These are phyloP conservation scores for Emydocephalus ijimae DNA, from an alignment of 2,113 vertebrate species.

Conservation along the genomic window DNA sequence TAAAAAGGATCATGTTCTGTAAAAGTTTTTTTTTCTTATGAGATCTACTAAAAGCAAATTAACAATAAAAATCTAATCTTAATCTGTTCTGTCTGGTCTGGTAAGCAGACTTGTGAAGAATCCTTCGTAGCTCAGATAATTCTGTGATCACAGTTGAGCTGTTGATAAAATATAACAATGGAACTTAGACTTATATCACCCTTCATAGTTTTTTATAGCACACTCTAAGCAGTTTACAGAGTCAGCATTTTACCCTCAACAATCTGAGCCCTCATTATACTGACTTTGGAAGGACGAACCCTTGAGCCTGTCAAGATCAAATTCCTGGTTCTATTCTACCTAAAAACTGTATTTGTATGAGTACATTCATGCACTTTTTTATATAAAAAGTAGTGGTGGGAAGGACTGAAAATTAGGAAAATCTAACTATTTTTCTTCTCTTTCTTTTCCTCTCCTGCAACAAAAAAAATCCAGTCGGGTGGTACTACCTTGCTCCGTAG, in stretches of 20 bases:
- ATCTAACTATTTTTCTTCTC: not conserved
- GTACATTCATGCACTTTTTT: not conserved
- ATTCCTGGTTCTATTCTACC: not conserved
- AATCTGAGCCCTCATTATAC: not conserved
- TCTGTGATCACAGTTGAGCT: no score
- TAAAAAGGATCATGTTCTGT: not conserved
- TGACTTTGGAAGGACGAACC: not conserved
- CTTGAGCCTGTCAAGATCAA: not conserved
- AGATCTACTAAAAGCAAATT: not conserved
- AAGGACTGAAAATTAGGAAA: not conserved
- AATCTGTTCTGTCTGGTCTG: not conserved
- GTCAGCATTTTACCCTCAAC: not conserved
- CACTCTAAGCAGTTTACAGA: not conserved
- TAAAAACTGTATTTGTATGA: not conserved
- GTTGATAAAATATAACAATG: not conserved
- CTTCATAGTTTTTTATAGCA: not conserved
- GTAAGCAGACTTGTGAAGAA: not conserved
- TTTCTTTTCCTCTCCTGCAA: not conserved
- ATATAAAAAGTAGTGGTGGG: not conserved
- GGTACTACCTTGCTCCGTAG: constrained; percentile 58
- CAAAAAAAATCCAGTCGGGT: constrained; percentile 45
- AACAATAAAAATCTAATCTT: not conserved
- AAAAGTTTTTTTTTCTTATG: not conserved
- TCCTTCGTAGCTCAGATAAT: not conserved
- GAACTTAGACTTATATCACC: not conserved